phyloP scores from a whole-genome alignment of 2,113 vertebrate species.

The Raphicerus campestris region DNA sequence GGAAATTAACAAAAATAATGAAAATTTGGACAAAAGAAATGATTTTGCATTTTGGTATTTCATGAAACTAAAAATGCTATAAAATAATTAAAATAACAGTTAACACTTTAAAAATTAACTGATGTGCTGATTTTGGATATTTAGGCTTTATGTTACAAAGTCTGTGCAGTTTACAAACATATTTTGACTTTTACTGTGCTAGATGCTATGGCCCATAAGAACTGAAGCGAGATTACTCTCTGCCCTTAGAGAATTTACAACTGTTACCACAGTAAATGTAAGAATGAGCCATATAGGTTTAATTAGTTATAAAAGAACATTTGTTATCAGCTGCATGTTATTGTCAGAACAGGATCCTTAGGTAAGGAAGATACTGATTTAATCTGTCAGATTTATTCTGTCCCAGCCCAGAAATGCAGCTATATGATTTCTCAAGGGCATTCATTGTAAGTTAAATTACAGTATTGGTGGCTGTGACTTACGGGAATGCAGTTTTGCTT shows the following conservation, averaged over 20 bases:
- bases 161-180: not conserved
- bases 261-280: not conserved
- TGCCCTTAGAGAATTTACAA: not conserved
- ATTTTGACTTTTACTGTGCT: not conserved
- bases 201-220: not conserved
- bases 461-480: not conserved
- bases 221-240: not conserved
- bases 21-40: slow-evolving; percentile 26
- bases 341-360: not conserved
- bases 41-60: slow-evolving; percentile 13
- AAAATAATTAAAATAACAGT: slow-evolving; percentile 5
- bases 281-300: not conserved
- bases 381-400: not conserved
- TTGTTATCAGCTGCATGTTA: not conserved
- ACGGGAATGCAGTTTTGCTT: not conserved
- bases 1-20: not conserved
- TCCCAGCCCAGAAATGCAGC: not conserved
- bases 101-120: not conserved
- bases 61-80: slow-evolving; percentile 4
- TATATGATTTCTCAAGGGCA: not conserved
- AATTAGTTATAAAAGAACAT: not conserved
- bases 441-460: slow-evolving; percentile 8
- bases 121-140: not conserved
- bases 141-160: not conserved
- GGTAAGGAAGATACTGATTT: not conserved